These are phyloP conservation scores for Dendrophyllia cribrosa DNA, from an alignment of 64 coral and sea anemone genomes.

Conservation along the genomic window DNA sequence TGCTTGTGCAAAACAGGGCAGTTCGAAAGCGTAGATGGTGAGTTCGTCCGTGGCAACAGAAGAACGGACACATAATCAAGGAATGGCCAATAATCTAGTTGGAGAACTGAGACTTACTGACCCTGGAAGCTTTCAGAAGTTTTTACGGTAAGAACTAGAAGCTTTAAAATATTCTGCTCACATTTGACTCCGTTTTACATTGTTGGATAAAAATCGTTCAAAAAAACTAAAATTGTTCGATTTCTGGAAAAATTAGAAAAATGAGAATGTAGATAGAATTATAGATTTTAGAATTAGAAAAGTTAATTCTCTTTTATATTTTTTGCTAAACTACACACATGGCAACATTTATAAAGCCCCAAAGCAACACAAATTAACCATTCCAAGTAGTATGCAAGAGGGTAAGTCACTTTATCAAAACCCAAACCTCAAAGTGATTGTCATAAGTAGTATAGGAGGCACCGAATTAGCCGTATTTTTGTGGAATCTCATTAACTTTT, in stretches of 20 bases:
- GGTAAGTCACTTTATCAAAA: constrained; percentile 39
- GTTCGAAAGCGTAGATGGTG: constrained; percentile 65
- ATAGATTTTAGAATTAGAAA: constrained; percentile 63
- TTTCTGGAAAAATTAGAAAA: constrained; percentile 44
- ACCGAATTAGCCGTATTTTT: too few relatives aligned
- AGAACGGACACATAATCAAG: constrained; percentile 39
- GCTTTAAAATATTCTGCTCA: constrained; percentile 23
- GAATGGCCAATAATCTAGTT: constrained; percentile 66
- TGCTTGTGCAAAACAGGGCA: constrained; percentile 60
- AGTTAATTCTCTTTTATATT: too few relatives aligned
- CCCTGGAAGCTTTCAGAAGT: constrained; percentile 60
- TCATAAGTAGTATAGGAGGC: too few relatives aligned
- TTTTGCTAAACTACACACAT: constrained; percentile 36
- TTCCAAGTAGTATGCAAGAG: constrained; percentile 61
- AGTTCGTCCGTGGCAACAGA: constrained; percentile 68
- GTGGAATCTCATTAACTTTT: too few relatives aligned
- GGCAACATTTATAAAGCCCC: constrained; percentile 38
- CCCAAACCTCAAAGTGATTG: constrained; percentile 59
- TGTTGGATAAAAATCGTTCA: constrained; percentile 22
- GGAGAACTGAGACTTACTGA: constrained; percentile 66
- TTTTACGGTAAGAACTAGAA: constrained; percentile 52
- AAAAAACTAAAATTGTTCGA: constrained; percentile 28
- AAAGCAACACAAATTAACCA: constrained; percentile 50
- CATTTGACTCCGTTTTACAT: constrained; percentile 29
- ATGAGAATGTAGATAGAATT: constrained; percentile 27